These are phyloP conservation scores for Gonioctena quinquepunctata DNA, from an alignment of 1,140 invertebrate species.

Conservation along the genomic window DNA sequence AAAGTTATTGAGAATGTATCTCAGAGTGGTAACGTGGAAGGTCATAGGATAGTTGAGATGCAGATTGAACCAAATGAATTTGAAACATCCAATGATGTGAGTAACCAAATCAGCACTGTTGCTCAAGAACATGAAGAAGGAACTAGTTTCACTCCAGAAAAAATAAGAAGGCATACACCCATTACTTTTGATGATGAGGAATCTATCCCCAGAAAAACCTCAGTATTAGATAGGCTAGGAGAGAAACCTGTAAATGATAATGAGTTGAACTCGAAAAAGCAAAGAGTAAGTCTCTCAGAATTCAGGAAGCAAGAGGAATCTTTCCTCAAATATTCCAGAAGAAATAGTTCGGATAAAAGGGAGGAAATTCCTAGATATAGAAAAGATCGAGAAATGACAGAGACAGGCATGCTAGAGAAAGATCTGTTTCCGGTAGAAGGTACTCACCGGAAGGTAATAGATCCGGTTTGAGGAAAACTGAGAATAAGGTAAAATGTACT, in stretches of 20 bases:
- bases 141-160: slow-evolving; percentile 4
- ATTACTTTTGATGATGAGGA: slow-evolving; percentile 15
- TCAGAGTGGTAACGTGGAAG: background rate
- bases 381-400: background rate
- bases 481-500: too few species aligned
- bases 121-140: background rate
- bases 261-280: slow-evolving; percentile 20
- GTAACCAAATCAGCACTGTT: background rate
- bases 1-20: too few species aligned
- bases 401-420: background rate
- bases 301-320: slow-evolving; percentile 27
- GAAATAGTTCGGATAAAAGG: slow-evolving; percentile 17
- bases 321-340: slow-evolving; percentile 1
- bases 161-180: background rate
- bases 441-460: background rate
- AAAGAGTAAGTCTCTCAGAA: slow-evolving; percentile 29
- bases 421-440: background rate
- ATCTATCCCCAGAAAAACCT: slow-evolving; percentile 31
- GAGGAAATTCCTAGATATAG: background rate
- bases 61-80: background rate
- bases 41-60: background rate
- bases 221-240: slow-evolving; percentile 44
- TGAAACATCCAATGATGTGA: background rate
- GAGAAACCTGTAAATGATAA: slow-evolving; percentile 21
- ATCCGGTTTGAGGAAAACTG: background rate